Evolutionary conservation across 2,113 vertebrate species (phyloP).

Genomic region (Tetraodon nigroviridis): DNA sequence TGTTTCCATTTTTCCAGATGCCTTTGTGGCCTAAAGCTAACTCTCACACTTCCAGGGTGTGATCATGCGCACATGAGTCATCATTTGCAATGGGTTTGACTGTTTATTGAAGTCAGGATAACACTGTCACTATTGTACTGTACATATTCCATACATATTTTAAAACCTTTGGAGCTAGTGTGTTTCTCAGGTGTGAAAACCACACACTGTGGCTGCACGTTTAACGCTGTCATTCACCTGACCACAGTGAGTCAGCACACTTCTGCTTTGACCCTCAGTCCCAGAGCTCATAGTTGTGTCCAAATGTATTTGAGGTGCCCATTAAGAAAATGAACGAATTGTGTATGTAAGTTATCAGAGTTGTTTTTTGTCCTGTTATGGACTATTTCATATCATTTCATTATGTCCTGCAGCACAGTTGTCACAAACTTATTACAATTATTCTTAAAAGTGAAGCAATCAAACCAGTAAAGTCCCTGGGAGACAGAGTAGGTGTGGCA

Average conservation of each 20-base stretch:
- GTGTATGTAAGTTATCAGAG: too few relatives aligned
- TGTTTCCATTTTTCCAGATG: not conserved
- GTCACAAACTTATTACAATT: constrained; percentile 12
- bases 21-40: not conserved
- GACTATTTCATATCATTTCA: not conserved
- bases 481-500: not conserved
- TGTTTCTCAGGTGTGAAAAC: constrained; percentile 23
- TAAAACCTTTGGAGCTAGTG: too few relatives aligned
- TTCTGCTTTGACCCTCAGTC: constrained; percentile 4
- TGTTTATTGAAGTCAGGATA: constrained; percentile 17
- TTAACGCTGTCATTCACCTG: constrained; percentile 28
- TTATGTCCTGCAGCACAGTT: not conserved
- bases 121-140: not conserved
- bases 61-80: not conserved
- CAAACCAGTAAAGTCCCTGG: not conserved
- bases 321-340: too few relatives aligned
- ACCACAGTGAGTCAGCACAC: constrained; percentile 46
- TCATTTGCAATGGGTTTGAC: not conserved
- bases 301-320: not conserved
- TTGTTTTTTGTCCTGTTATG: not conserved
- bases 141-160: too few relatives aligned
- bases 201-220: constrained; percentile 33
- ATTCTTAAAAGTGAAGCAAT: constrained; percentile 8
- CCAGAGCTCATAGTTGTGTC: constrained; percentile 14
- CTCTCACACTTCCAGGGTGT: not conserved